phyloP scores from a whole-genome alignment of 2,888 invertebrate genomes.

The Cyaniris semiargus region DNA sequence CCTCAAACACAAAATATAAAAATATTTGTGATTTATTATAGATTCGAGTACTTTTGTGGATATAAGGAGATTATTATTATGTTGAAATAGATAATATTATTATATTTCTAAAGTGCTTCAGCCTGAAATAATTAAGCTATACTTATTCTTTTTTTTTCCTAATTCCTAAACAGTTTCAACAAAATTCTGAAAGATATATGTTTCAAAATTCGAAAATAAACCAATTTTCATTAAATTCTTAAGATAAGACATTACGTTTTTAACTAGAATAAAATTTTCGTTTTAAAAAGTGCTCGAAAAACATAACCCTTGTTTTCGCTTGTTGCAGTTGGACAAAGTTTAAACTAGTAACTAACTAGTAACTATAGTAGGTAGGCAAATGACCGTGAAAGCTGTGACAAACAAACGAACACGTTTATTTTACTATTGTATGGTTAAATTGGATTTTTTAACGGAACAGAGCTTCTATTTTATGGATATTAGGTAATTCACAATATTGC shows the following conservation, averaged over 20 bases:
- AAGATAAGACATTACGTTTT: no score
- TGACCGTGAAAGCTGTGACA: not conserved
- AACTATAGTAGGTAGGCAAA: not conserved
- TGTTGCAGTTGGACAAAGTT: not conserved
- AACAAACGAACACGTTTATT: not conserved
- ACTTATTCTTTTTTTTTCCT: no score
- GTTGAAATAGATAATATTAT: not conserved
- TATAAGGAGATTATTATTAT: not conserved
- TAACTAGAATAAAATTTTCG: no score
- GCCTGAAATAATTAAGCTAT: not conserved
- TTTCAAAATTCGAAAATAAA: no score
- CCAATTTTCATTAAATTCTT: no score
- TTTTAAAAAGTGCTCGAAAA: not conserved
- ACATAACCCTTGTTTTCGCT: not conserved
- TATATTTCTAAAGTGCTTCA: not conserved
- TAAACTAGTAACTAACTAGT: not conserved
- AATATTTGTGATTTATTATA: not conserved
- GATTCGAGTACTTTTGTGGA: not conserved
- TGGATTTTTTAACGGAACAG: not conserved
- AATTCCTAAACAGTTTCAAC: no score
- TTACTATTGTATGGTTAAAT: not conserved
- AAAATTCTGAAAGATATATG: no score
- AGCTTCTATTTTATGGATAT: constrained; percentile 5
- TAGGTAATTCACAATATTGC: constrained; percentile 1
- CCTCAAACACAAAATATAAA: not conserved